Percentiles rank a stretch among this genome's conserved stretches.
These are phyloP conservation scores for Zygothrica quintamaculata DNA, from an alignment of 2,888 invertebrate genomes.

Conservation along the genomic window DNA sequence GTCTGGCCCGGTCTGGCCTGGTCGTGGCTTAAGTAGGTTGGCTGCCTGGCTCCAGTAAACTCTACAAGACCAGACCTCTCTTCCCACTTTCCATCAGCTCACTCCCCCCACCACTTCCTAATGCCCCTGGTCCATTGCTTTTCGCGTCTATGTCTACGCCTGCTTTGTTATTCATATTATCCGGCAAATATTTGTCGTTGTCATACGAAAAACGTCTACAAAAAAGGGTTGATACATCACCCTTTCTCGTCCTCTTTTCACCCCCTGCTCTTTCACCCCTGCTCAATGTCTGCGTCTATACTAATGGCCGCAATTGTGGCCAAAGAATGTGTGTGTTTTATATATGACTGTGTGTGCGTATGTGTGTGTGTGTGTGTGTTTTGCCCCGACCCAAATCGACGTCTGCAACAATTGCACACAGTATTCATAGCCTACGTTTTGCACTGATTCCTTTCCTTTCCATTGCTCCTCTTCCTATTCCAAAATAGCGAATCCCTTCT, in stretches of 20 bases:
- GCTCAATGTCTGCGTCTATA: conserved; percentile 24
- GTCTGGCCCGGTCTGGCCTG: conserved; percentile 29
- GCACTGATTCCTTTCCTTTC: conserved; percentile 57
- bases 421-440: conserved; percentile 24
- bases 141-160: conserved; percentile 56
- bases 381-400: conserved; percentile 69
- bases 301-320: conserved; percentile 81
- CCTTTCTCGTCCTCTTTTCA: conserved; percentile 21
- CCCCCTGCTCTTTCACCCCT: conserved; percentile 1
- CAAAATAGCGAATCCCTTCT: not conserved
- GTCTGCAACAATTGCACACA: conserved; percentile 76
- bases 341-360: conserved; percentile 2
- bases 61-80: not conserved
- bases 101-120: conserved; percentile 7
- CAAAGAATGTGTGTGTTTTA: conserved; percentile 6
- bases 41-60: conserved; percentile 28
- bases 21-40: conserved; percentile 69
- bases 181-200: conserved; percentile 81
- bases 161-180: conserved; percentile 81
- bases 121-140: conserved; percentile 18
- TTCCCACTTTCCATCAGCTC: conserved; percentile 3
- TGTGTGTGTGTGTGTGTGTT: conserved; percentile 28
- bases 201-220: conserved; percentile 75
- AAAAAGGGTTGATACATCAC: conserved; percentile 72
- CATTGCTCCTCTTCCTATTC: not conserved